Evolutionary conservation across 2,797 vertebrate genomes (phyloP).

Genomic region (Mormyrops attenuatus): DNA sequence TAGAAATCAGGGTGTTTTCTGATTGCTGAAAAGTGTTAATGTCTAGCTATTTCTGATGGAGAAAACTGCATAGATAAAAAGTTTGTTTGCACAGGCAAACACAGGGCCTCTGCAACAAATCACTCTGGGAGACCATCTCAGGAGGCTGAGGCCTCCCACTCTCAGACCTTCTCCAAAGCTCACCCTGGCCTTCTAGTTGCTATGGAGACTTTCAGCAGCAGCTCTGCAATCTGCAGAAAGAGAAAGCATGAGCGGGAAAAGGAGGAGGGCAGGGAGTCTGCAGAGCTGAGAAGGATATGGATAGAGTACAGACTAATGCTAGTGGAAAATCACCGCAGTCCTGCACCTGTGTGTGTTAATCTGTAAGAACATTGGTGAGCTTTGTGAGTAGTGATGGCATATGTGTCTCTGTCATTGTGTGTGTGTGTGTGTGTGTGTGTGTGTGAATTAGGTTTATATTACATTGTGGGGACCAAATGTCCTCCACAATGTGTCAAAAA

Average conservation of each 20-base stretch:
- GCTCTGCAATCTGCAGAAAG: constrained; percentile 24
- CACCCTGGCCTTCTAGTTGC: constrained; percentile 32
- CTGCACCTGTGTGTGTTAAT: background rate
- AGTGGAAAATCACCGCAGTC: constrained; percentile 3
- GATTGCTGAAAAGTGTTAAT: background rate
- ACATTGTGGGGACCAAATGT: background rate
- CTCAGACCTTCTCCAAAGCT: constrained; percentile 26
- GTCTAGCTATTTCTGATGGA: background rate
- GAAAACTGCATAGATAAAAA: background rate
- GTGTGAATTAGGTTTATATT: background rate
- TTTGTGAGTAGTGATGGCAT: constrained; percentile 2
- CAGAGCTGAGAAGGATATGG: background rate
- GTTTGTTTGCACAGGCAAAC: background rate
- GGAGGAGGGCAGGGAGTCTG: background rate
- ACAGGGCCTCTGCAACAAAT: background rate
- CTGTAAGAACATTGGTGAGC: background rate
- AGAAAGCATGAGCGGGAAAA: background rate
- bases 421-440: background rate
- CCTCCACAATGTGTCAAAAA: background rate
- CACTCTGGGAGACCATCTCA: background rate
- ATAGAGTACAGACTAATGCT: background rate
- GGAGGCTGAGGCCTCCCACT: background rate
- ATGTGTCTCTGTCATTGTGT: constrained; percentile 15
- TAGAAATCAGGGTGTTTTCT: background rate
- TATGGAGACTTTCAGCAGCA: constrained; percentile 36